Evolutionary conservation across 2,113 vertebrate genomes (phyloP), one percentile per base, ranked within the genome.

Genomic region (Dinomys branickii): DNA sequence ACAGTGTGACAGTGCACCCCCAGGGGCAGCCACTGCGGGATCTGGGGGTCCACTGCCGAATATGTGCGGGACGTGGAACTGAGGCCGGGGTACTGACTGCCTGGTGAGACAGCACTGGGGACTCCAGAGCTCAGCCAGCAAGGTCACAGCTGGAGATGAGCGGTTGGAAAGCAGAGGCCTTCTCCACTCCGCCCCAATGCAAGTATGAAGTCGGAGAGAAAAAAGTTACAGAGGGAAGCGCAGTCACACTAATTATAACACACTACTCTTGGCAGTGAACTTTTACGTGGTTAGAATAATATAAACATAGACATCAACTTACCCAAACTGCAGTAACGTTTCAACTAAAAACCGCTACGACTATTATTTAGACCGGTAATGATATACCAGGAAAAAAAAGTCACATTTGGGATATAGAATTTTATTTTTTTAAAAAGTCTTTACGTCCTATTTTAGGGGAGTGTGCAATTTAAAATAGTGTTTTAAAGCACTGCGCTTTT

Each of bases 381-480:
- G n/a, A 93, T 20, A 61, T 17, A 85, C 44, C 17, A 71, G 81
- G 47, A 81, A 92, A 65, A 89, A 81, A 88, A 1, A 44, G 12
- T 44, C 44, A 65, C 33, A 35, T 54, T 47, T 69, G 54, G 8
- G 44, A 13, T 90, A n/a, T 4, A 81, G 71, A 38, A 24, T 28
- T 61, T 38, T 38, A 50, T 56, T 77, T 78, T 30, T 22, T 41
- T 1, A 67, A 50, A 81, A 69, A 33, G 63, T 1, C 30, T 47
- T 82, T 59, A 24, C 28, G 26, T 38, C 52, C 26, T 69, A 17
- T 59, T 58, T 59, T 10, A 44, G 52, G 47, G 30, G 20, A 11
- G 16, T 24, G 9, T 13, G 95, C 98, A 98, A 98, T 98, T 99
- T 98, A 98, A 98, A 98, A 98, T 96, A 87, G 95, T 97, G 96